These are phyloP conservation scores for Amblyteles armatorius DNA, from an alignment of 2,888 invertebrate genomes.

Conservation along the genomic window DNA sequence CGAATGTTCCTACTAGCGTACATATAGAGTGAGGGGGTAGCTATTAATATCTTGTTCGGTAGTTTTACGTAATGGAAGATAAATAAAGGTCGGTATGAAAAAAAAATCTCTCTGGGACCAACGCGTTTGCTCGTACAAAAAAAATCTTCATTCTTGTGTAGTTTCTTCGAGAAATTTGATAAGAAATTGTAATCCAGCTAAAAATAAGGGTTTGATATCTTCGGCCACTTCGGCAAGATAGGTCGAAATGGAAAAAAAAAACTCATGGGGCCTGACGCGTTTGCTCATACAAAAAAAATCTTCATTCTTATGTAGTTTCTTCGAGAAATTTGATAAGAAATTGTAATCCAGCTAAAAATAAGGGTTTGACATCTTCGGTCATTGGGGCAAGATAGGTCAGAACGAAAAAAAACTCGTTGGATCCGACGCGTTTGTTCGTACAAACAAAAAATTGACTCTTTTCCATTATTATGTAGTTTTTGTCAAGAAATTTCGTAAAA, in stretches of 20 bases:
- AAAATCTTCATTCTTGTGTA: neutral
- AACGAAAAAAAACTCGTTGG: no score
- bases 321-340: slow-evolving; percentile 7
- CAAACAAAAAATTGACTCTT: no score
- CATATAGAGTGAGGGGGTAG: neutral
- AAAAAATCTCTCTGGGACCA: neutral
- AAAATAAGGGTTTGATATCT: no score
- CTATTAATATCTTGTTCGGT: slow-evolving; percentile 14
- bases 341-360: neutral
- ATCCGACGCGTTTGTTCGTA: neutral
- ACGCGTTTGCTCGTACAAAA: neutral
- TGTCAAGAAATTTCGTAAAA: no score
- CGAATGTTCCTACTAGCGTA: neutral
- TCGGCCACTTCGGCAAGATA: no score
- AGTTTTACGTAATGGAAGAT: neutral
- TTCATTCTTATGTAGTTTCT: neutral
- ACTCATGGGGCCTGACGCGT: neutral
- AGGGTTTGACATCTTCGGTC: no score
- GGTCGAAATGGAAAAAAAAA: neutral
- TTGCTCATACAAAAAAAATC: neutral
- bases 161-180: neutral
- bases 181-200: neutral
- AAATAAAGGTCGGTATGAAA: neutral
- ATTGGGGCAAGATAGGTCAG: no score
- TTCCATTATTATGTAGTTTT: neutral